Conservation (phyloP, 2,797 vertebrate species). For the Cyclura pinguis region DNA sequence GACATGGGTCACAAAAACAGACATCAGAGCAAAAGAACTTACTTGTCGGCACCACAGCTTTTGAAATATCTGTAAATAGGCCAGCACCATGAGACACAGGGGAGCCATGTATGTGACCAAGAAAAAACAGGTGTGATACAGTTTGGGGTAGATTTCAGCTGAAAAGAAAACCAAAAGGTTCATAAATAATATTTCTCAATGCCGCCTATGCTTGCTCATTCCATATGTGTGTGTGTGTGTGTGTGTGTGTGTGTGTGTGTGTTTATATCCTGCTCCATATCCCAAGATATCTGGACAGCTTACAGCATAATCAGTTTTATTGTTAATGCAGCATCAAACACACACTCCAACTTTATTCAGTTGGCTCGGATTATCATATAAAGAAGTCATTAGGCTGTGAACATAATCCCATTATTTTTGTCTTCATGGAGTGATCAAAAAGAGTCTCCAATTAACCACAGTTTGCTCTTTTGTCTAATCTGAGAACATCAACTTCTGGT, state of each 20-base stretch:
- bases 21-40: conserved; percentile 55
- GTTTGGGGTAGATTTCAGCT: conserved; percentile 95
- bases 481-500: neutral
- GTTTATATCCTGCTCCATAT: no score
- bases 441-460: neutral
- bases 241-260: no score
- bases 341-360: neutral
- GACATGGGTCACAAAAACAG: neutral
- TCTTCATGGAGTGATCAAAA: neutral
- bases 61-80: conserved; percentile 96
- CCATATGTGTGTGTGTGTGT: no score
- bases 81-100: conserved; percentile 95
- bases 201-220: neutral
- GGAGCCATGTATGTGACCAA: conserved; percentile 96
- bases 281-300: no score
- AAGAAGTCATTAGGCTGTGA: neutral
- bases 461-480: neutral
- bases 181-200: neutral
- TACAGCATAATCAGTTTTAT: no score
- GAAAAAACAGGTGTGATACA: conserved; percentile 97
- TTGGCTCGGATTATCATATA: neutral
- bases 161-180: conserved; percentile 70
- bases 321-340: neutral
- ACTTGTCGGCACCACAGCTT: conserved; percentile 98
- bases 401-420: neutral